Evolutionary conservation across 2,888 invertebrate genomes (phyloP), one percentile per base, ranked within the genome.

Genomic region (Macaria liturata): DNA sequence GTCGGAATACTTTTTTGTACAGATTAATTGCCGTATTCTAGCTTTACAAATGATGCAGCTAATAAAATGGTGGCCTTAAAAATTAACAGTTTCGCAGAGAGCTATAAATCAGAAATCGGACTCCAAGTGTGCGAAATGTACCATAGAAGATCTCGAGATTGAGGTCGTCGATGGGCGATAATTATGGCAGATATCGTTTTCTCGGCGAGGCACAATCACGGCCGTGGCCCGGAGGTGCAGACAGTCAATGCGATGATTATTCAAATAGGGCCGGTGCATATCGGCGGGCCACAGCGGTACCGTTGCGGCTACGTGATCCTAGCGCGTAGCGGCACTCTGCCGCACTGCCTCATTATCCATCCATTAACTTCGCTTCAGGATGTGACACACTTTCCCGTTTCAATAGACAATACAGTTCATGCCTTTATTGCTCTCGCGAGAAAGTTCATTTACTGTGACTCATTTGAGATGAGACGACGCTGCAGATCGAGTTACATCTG

Each of bases 221-320:
- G 67, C 71, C 61, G 63, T 68, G 71, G 75, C 76, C 71, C 65
- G 68, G 39, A 60, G 67, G 68, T 57, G 64, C 61, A 61, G 61
- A 67, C 72, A 71, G 71, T 75, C 75, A 72, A 68, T 70, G 73
- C 77, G 73, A 80, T 73, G 76, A 85, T 84, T 87, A 89, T 88
- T 87, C 79, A 88, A 89, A 88, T 86, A 76, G 76, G 78, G 75
- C 70, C 65, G 67, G 75, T 81, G 77, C 80, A 83, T 80, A 70
- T 63, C 66, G 67, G 65, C 65, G 65, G 62, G 61, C n/a, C 49
- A 47, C 32, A 49, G 54, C 46, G 65, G 77, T 86, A 86, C 89
- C 88, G 90, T 88, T 89, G 81, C 62, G 63, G 69, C 80, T 83
- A 88, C 87, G 88, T 88, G 88, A 86, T 86, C 80, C 84, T 83